These are phyloP conservation scores for Cassiopea andromeda DNA, from an alignment of 30 jellyfish, hydroid and myxozoan species.

Conservation along the genomic window DNA sequence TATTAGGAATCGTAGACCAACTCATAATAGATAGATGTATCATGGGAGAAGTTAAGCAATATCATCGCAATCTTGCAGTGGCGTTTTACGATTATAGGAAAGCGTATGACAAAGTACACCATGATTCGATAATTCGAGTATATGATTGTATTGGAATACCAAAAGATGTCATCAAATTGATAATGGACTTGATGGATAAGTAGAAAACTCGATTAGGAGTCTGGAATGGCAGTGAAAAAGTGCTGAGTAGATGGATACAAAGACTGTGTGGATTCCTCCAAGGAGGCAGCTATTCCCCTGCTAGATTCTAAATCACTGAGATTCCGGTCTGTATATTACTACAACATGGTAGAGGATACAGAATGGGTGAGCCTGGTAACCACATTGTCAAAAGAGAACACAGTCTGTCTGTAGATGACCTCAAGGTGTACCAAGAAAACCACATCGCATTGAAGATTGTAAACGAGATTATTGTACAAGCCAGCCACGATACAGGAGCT, in stretches of 20 bases:
- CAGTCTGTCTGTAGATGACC: not conserved
- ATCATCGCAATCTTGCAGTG: conserved; percentile 20
- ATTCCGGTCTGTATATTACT: not conserved
- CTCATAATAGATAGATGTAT: conserved; percentile 11
- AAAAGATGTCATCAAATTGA: not conserved
- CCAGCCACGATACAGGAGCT: too few species aligned
- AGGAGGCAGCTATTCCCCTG: conserved; percentile 44
- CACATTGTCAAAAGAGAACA: not conserved
- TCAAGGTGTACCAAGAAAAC: not conserved
- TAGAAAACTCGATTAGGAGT: not conserved
- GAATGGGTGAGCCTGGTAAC: not conserved
- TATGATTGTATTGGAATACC: conserved; percentile 26
- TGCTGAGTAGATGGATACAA: not conserved
- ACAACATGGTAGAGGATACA: conserved; percentile 4
- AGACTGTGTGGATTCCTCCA: conserved; percentile 17
- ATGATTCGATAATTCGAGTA: not conserved
- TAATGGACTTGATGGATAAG: not conserved
- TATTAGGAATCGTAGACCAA: not conserved
- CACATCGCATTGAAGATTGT: not conserved
- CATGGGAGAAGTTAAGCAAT: conserved; percentile 1
- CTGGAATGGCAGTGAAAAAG: not conserved
- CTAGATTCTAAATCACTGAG: not conserved
- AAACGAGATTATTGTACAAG: not conserved
- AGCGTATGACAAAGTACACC: not conserved
- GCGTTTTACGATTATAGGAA: not conserved